Evolutionary conservation across 2,888 invertebrate species (phyloP).

Genomic region (Nephrotoma flavescens): DNA sequence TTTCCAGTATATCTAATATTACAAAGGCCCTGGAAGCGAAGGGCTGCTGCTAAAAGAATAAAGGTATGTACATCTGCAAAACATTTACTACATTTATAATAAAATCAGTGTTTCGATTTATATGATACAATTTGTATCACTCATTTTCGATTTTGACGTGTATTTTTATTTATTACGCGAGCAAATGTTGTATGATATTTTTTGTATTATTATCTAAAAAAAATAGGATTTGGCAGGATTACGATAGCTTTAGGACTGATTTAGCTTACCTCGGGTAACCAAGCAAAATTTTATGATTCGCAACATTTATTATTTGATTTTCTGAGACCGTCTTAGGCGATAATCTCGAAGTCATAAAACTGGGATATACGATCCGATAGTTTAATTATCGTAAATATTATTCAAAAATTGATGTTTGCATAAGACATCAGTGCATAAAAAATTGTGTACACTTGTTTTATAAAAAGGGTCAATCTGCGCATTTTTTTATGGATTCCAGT

Average conservation of each 20-base stretch:
- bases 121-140: not conserved
- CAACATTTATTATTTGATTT: not conserved
- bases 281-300: not conserved
- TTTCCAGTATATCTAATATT: slow-evolving; percentile 78
- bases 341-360: not conserved
- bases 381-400: no score
- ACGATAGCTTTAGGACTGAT: not conserved
- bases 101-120: not conserved
- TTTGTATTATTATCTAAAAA: not conserved
- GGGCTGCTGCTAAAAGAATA: slow-evolving; percentile 56
- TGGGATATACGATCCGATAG: no score
- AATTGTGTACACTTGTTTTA: no score
- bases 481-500: not conserved
- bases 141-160: not conserved
- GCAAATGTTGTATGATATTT: not conserved
- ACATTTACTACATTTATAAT: slow-evolving; percentile 4
- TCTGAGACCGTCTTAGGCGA: not conserved
- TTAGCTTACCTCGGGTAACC: not conserved
- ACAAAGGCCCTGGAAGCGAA: slow-evolving; percentile 77
- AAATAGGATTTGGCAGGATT: not conserved
- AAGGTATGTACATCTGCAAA: slow-evolving; percentile 42
- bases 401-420: not conserved
- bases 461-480: not conserved
- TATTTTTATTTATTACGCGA: slow-evolving; percentile 4
- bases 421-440: not conserved